phyloP scores from a whole-genome alignment of 1,140 invertebrate genomes.

The Drosophila mauritiana region DNA sequence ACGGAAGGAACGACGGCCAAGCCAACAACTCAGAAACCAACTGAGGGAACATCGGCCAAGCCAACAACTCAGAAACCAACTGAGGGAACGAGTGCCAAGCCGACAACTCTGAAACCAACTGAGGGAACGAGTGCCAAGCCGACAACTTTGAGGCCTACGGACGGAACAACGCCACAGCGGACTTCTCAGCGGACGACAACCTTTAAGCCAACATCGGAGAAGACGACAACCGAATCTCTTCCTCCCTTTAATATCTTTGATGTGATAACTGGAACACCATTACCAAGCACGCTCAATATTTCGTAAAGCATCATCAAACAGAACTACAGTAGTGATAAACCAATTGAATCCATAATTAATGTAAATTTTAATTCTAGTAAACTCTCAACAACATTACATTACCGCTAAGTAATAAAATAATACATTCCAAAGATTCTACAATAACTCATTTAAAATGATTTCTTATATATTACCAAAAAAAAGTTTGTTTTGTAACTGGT shows the following conservation, averaged over 20 bases:
- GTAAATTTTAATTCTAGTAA: constrained; percentile 3
- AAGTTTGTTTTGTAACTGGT: constrained; percentile 1
- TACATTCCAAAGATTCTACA: background rate
- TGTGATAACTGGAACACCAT: background rate
- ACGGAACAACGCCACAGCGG: background rate
- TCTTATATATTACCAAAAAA: constrained; percentile 2
- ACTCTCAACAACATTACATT: background rate
- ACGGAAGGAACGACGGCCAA: background rate
- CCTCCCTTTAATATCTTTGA: constrained; percentile 46
- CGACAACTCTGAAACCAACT: constrained; percentile 3
- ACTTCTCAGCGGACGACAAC: constrained; percentile 1
- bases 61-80: background rate
- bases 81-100: background rate
- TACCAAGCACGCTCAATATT: background rate
- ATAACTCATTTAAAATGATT: background rate
- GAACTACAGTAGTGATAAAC: background rate
- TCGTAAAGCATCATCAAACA: background rate
- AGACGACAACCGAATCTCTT: constrained; percentile 17
- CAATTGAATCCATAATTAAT: background rate
- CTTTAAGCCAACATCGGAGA: background rate
- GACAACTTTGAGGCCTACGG: background rate
- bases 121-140: background rate
- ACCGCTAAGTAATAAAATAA: too few relatives aligned
- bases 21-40: constrained; percentile 2
- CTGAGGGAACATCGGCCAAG: background rate